Evolutionary conservation across 2,888 invertebrate genomes (phyloP).

Genomic region (Andrena marginata): DNA sequence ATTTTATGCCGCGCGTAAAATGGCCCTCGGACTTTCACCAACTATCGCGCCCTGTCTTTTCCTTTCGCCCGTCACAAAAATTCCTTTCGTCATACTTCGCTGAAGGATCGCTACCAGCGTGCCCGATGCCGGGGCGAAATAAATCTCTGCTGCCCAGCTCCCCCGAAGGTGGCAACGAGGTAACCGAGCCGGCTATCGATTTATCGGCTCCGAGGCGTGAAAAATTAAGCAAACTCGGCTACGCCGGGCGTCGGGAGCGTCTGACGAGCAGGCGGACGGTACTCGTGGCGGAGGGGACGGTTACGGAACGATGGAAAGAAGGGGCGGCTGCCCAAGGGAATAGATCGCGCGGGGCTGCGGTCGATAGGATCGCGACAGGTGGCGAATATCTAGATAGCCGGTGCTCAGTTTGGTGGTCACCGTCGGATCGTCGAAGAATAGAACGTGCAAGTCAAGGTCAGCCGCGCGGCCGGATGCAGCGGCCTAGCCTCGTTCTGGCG

Average conservation of each 20-base stretch:
- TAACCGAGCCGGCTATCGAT: conserved; percentile 15
- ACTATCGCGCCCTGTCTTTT: no score
- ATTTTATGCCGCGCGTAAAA: no score
- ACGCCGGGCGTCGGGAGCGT: conserved; percentile 16
- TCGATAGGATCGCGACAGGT: conserved; percentile 64
- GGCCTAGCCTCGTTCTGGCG: conserved; percentile 56
- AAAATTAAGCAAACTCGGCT: conserved; percentile 22
- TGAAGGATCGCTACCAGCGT: not conserved
- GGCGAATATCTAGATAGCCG: conserved; percentile 60
- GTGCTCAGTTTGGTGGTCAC: conserved; percentile 47
- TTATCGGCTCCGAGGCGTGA: conserved; percentile 30
- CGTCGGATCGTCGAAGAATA: conserved; percentile 60
- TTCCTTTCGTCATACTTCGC: no score
- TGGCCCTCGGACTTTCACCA: no score
- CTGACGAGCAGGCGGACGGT: conserved; percentile 5
- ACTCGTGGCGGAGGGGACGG: not conserved
- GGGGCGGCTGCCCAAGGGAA: not conserved
- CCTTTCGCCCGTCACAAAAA: no score
- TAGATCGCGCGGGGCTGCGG: conserved; percentile 57
- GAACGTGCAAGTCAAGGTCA: conserved; percentile 62
- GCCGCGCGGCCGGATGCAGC: conserved; percentile 64
- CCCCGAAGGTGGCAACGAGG: not conserved
- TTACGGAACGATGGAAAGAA: not conserved
- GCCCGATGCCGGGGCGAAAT: not conserved
- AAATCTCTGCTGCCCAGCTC: not conserved